Evolutionary conservation across 2,797 vertebrate genomes (phyloP).

Genomic region (Poecile montanus): DNA sequence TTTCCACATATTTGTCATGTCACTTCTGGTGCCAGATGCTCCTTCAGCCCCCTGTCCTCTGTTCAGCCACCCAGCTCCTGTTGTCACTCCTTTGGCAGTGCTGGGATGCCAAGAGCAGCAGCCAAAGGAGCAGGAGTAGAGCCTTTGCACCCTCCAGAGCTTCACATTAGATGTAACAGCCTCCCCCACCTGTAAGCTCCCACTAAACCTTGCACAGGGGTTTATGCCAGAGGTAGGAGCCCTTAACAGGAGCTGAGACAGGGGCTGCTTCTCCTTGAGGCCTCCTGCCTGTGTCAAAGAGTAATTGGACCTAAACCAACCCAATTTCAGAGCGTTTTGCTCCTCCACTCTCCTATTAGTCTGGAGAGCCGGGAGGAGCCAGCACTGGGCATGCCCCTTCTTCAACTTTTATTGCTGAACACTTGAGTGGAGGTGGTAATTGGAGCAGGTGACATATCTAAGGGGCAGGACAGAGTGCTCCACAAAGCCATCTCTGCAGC

Average conservation of each 20-base stretch:
- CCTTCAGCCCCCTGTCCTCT: background rate
- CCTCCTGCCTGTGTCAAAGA: background rate
- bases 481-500: conserved; percentile 71
- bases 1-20: background rate
- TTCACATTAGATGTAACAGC: background rate
- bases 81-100: background rate
- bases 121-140: background rate
- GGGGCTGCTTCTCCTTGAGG: background rate
- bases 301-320: conserved; percentile 24
- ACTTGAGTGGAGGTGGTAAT: conserved; percentile 71
- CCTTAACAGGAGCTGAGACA: background rate
- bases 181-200: background rate
- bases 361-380: background rate
- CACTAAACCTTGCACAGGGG: background rate
- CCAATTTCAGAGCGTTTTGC: background rate
- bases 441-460: conserved; percentile 71
- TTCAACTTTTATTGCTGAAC: conserved; percentile 64
- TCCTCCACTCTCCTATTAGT: background rate
- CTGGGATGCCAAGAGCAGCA: background rate
- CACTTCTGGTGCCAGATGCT: background rate
- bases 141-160: background rate
- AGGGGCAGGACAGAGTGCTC: conserved; percentile 65
- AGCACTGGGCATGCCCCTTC: background rate
- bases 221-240: background rate
- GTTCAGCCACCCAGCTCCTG: background rate